phyloP scores from a whole-genome alignment of 2,113 vertebrate genomes.

The Vicugna pacos region DNA sequence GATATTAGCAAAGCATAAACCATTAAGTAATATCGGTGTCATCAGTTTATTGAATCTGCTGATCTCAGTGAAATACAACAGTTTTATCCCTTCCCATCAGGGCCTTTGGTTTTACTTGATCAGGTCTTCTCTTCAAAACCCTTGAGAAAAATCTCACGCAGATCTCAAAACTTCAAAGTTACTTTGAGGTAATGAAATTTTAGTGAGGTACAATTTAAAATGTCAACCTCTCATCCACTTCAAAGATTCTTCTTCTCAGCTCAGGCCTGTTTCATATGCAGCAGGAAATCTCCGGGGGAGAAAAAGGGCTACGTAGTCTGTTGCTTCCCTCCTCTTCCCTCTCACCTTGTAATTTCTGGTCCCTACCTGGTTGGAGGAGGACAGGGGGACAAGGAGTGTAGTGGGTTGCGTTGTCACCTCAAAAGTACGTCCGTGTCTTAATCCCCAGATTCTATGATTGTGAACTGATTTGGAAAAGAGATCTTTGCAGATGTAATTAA shows the following conservation, averaged over 20 bases:
- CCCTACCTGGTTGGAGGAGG: neutral
- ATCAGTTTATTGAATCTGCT: neutral
- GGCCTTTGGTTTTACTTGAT: neutral
- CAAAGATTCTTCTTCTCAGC: neutral
- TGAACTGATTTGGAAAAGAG: neutral
- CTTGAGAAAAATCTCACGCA: neutral
- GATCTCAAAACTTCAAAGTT: neutral
- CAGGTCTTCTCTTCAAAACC: neutral
- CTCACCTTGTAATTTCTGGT: neutral
- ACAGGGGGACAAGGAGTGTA: neutral
- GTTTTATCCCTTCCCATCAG: neutral
- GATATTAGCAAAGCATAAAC: conserved; percentile 29
- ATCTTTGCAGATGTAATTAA: neutral
- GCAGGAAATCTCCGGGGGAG: neutral
- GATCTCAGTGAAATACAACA: neutral
- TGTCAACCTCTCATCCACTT: neutral
- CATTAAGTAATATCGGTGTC: neutral
- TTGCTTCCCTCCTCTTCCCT: neutral
- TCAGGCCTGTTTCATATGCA: neutral
- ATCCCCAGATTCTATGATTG: neutral
- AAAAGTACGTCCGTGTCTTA: neutral
- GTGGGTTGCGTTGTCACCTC: neutral
- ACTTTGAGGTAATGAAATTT: neutral
- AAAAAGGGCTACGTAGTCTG: neutral
- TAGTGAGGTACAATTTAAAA: neutral